Base-by-base conservation (phyloP, 2,797 vertebrate genomes). In the Limnodromus scolopaceus region DNA sequence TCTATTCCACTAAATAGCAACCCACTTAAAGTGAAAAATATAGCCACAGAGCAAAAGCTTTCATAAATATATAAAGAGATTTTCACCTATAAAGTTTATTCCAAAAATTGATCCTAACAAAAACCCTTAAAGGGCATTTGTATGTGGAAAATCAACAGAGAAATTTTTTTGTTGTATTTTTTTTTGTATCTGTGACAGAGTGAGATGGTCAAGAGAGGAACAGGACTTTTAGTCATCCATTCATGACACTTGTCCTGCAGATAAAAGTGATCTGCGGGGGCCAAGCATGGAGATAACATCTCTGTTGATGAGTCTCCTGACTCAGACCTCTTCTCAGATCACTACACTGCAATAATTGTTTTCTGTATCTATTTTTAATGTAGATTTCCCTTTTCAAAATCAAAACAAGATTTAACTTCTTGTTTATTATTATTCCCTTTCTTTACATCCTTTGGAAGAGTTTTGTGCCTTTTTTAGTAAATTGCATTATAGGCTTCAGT, bases 31-130 rank as follows among this genome's bases (percentile, higher is more conserved):
- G 34, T 53, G 63, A 79, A 84, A 93, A 94, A 89, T 75, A 83
- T 5, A 81, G 57, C 25, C 70, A 69, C 54, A 53, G 9, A 87
- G 66, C n/a, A 72, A 86, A 93, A 65, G 39, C 48, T 87, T 82
- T 95, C 89, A 92, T 55, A 92, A 93, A 76, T 79, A 80, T 27
- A 60, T 81, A 48, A 95, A 94, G 61, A 85, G 48, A 76, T 93
- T 92, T 95, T 92, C 65, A 82, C 34, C 45, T 94, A 41, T 30
- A 81, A 88, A 92, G 20, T 48, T 38, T 74, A 74, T 87, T 78
- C 69, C 71, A 65, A 80, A 80, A 93, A 90, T 1, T 69, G 84
- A 86, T 91, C 63, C 51, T 94, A 63, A 43, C n/a, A 79, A 86
- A 94, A 88, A 70, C 72, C 34, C 41, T 87, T 51, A 55, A 63